These are phyloP conservation scores for Oscheius sp. DNA, from an alignment of 2,888 invertebrate genomes.

Conservation along the genomic window DNA sequence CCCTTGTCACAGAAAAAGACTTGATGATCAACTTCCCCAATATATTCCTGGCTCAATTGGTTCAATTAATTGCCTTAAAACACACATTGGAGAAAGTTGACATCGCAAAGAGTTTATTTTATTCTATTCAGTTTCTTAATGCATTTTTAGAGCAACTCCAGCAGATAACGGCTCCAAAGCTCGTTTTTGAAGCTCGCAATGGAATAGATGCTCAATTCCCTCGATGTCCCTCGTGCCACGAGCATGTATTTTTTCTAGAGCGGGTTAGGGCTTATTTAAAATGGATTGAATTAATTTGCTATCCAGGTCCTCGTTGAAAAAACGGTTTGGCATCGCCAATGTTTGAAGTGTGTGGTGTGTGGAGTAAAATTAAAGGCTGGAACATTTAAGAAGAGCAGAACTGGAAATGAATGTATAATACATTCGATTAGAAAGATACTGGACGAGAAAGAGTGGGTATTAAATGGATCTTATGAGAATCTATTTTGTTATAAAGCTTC, in stretches of 20 bases:
- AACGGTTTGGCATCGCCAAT: slow-evolving; percentile 32
- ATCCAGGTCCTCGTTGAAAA: slow-evolving; percentile 31
- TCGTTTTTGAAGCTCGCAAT: slow-evolving; percentile 36
- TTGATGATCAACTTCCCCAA: slow-evolving; percentile 34
- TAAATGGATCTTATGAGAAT: not conserved
- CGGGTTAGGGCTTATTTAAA: slow-evolving; percentile 7
- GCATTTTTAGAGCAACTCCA: slow-evolving; percentile 27
- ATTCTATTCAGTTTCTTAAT: too few relatives aligned
- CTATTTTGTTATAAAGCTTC: not conserved
- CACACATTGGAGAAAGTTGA: slow-evolving; percentile 29
- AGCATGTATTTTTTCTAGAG: slow-evolving; percentile 35
- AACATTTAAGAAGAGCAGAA: slow-evolving; percentile 28
- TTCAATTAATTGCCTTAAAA: slow-evolving; percentile 29
- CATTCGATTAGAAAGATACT: slow-evolving; percentile 35
- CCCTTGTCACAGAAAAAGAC: slow-evolving; percentile 32
- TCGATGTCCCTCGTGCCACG: slow-evolving; percentile 32
- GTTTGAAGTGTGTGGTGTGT: slow-evolving; percentile 34
- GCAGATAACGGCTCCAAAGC: slow-evolving; percentile 14
- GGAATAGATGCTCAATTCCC: slow-evolving; percentile 33
- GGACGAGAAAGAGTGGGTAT: slow-evolving; percentile 25
- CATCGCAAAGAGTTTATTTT: slow-evolving; percentile 20
- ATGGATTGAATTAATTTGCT: not conserved
- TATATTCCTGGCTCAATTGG: slow-evolving; percentile 31
- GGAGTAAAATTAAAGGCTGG: slow-evolving; percentile 18
- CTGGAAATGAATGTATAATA: slow-evolving; percentile 32